phyloP scores from a whole-genome alignment of 2,888 invertebrate species.

The Ellobium chinense region DNA sequence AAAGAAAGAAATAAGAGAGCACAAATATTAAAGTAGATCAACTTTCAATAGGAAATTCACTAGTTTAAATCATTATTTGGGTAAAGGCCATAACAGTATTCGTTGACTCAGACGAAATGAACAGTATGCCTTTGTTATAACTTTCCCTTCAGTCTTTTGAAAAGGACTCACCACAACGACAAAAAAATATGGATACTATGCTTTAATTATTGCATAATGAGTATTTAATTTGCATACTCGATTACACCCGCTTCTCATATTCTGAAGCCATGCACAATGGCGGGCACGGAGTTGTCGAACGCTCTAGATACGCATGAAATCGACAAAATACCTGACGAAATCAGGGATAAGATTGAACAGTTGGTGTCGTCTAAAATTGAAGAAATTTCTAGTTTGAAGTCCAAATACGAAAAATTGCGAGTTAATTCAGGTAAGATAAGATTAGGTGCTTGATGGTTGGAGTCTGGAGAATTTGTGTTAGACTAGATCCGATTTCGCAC shows the following conservation, averaged over 20 bases:
- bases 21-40: too few species aligned
- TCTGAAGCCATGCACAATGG: slow-evolving; percentile 53
- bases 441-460: background rate
- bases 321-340: slow-evolving; percentile 51
- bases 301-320: slow-evolving; percentile 56
- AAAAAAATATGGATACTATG: too few species aligned
- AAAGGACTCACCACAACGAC: too few species aligned
- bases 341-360: slow-evolving; percentile 58
- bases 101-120: too few species aligned
- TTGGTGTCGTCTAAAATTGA: slow-evolving; percentile 48
- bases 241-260: background rate
- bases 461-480: background rate
- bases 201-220: too few species aligned
- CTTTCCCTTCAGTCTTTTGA: too few species aligned
- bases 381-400: slow-evolving; percentile 58
- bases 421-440: slow-evolving; percentile 67
- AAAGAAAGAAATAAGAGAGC: too few species aligned
- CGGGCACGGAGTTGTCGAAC: slow-evolving; percentile 61
- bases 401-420: slow-evolving; percentile 65
- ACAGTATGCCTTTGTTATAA: too few species aligned
- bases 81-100: too few species aligned
- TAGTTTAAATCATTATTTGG: too few species aligned
- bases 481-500: background rate
- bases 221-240: too few species aligned
- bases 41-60: too few species aligned